Base-by-base conservation (phyloP, 1,140 invertebrate genomes). In the Globodera rostochiensis region DNA sequence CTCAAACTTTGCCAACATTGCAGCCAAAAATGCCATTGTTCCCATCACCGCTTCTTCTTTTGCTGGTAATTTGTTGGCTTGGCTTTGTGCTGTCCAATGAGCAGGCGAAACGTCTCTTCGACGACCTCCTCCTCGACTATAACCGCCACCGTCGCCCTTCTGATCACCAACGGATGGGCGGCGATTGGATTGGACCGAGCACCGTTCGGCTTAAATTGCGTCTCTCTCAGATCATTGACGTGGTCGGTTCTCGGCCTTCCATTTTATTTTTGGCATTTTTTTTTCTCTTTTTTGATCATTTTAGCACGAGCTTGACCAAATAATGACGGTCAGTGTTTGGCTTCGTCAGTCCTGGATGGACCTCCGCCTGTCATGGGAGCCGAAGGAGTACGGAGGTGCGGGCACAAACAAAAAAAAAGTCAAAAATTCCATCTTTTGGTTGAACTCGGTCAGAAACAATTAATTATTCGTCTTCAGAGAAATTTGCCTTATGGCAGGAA, bases 281-380 rank as follows among this genome's bases (percentile, higher is more conserved):
- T 11, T 6, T 75, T 11, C 45, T 75, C 36, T 46, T 73, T 70
- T 79, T 74, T 77, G 87, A 78, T 53, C 50, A 1, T 7, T 74
- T 47, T 69, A 97, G 95, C 96, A 97, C 92, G 92, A 97, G 77
- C 96, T 96, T 91, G 95, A 96, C 92, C 96, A 97, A 92, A 96
- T 97, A 88, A 92, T 97, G 86, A 97, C 95, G 13, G 96, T 95
- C 0, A 96, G 96, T 91, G 95, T 97, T 45, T 96, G 95, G 95
- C 91, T 97, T 66, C 95, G 96, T 90, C 95, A 96, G 90, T 81
- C 83, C 92, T 98, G 96, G 96, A 93, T 95, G 84, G 96, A 98
- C 91, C 95, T 96, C 91, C 97, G 97, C 92, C 95, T 98, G 89
- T 93, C 93, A 88, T 98, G 96, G 96, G 94, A 97, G 91, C 86